These are phyloP conservation scores for Odontamblyopus rebecca DNA, from an alignment of 2,797 vertebrate species.

Conservation along the genomic window DNA sequence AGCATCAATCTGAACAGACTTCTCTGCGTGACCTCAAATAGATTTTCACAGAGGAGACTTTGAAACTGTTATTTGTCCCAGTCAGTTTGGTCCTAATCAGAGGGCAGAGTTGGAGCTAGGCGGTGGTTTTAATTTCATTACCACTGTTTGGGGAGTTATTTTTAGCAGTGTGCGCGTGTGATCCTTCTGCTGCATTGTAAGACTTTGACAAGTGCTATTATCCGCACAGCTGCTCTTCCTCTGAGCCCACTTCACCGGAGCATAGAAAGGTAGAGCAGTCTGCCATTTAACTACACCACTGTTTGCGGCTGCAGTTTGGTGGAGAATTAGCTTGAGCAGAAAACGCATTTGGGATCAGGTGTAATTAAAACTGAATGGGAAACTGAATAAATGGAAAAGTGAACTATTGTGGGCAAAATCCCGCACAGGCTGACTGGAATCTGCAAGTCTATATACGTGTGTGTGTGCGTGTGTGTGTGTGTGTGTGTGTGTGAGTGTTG, in stretches of 20 bases:
- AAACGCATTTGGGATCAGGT: constrained; percentile 13
- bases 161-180: constrained; percentile 60
- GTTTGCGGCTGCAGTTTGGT: constrained; percentile 34
- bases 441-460: not conserved
- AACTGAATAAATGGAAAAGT: not conserved
- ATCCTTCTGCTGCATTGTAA: constrained; percentile 61
- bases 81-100: constrained; percentile 58
- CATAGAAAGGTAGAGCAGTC: constrained; percentile 51
- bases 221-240: constrained; percentile 61
- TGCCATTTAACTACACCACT: constrained; percentile 42
- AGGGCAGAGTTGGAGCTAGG: constrained; percentile 39
- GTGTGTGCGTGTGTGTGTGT: not conserved
- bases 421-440: not conserved
- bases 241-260: constrained; percentile 58
- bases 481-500: too few species aligned
- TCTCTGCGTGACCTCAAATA: constrained; percentile 27
- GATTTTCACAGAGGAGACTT: constrained; percentile 40
- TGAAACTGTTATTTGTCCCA: constrained; percentile 58
- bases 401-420: not conserved
- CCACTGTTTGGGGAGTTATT: constrained; percentile 53
- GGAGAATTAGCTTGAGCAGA: constrained; percentile 21
- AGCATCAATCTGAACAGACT: not conserved
- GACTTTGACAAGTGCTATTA: constrained; percentile 70
- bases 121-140: constrained; percentile 64
- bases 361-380: constrained; percentile 6